phyloP scores from a whole-genome alignment of 2,888 invertebrate species.

The Koerneria pararmatus region DNA sequence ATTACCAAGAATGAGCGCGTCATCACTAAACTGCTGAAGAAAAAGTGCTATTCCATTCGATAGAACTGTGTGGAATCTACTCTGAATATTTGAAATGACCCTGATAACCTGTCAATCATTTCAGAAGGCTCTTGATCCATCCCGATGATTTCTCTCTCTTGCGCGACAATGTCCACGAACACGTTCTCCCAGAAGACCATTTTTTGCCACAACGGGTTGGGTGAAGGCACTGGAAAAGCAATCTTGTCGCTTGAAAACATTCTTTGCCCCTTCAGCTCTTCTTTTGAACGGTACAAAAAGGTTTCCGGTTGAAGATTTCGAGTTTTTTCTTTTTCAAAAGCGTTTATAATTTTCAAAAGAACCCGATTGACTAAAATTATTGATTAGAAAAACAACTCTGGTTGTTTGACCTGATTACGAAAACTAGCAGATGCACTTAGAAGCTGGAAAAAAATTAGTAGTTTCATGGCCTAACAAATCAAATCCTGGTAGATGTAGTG shows the following conservation, averaged over 20 bases:
- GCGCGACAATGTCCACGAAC: constrained; percentile 91
- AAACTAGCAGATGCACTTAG: too few relatives aligned
- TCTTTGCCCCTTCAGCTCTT: not conserved
- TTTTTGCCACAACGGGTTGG: constrained; percentile 80
- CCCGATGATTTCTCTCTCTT: constrained; percentile 96
- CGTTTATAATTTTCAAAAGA: not conserved
- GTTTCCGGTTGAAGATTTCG: not conserved
- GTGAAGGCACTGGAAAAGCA: constrained; percentile 31
- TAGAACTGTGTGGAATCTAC: not conserved
- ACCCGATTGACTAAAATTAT: not conserved
- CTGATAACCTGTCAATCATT: constrained; percentile 52
- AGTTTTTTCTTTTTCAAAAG: not conserved
- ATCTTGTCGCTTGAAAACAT: not conserved
- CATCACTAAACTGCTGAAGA: too few relatives aligned
- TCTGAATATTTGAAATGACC: not conserved
- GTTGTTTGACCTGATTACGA: not conserved
- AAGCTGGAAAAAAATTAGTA: too few relatives aligned
- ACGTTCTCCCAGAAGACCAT: constrained; percentile 99
- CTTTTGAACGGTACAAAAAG: too few relatives aligned
- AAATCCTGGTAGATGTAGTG: constrained; percentile 55
- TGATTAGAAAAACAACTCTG: not conserved
- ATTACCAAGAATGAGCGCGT: too few relatives aligned
- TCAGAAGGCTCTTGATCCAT: constrained; percentile 78
- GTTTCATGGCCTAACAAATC: constrained; percentile 34
- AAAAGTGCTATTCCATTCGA: too few relatives aligned